Base-by-base conservation (phyloP, 2,113 vertebrate species). In the Manacus vitellinus region DNA sequence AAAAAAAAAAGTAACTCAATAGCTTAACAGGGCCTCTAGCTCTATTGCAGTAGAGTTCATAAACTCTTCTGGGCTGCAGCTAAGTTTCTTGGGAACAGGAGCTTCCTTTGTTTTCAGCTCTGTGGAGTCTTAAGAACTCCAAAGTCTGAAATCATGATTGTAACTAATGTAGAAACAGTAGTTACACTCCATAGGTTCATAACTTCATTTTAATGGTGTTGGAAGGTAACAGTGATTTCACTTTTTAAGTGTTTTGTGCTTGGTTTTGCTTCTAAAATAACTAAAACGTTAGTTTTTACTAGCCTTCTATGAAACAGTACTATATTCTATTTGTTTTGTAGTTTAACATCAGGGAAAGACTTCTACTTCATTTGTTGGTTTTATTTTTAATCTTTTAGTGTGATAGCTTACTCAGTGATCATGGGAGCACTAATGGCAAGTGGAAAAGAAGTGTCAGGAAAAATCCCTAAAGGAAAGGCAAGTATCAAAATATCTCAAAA, bases 361-460 rank as follows among this genome's bases (percentile, higher is more conserved):
- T 88, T 59, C 3, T 62, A 47, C 58, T 70, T 39, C 2, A 3
- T 74, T 85, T 41, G 6, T 67, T 84, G 10, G 1, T 4, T 81
- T 89, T 56, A 16, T 52, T 70, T 47, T 73, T 67, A 9, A 35
- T 55, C 33, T 75, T 62, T 78, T 76, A 99, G 99, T 73, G 99
- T 99, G 78, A 99, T 99, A 72, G 99, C 99, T 10, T 99, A 99
- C 96, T 99, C 99, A 0, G 99, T 99, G 51, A 98, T 99, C 37
- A 99, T 99, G 99, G 99, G 99, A 30, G 99, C 99, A 1, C 93
- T 99, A 89, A 99, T 99, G 99, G 99, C 99, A 84, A 99, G 99
- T 80, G 99, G 99, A 49, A 99, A 99, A 95, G 99, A 99, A 97
- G 98, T 99, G 31, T 97, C 99, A 5, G 99, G 99, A 41, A 98